These are phyloP conservation scores for Psilopogon haemacephalus DNA, from an alignment of 2,113 vertebrate species.

Conservation along the genomic window DNA sequence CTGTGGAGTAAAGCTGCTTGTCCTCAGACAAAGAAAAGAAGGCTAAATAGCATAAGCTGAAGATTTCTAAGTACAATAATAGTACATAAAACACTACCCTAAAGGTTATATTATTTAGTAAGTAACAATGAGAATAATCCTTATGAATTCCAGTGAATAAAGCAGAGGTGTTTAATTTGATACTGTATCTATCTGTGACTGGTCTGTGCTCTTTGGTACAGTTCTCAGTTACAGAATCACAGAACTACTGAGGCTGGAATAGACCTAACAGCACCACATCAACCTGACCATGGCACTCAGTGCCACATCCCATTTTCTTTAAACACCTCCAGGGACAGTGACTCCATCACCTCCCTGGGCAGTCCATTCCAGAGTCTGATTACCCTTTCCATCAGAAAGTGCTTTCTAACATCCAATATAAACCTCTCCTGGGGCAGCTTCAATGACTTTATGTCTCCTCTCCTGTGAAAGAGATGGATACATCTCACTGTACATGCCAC, in stretches of 20 bases:
- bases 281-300: no score
- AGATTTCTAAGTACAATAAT: neutral
- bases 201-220: neutral
- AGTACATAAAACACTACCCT: neutral
- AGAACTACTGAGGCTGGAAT: no score
- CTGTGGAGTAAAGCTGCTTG: neutral
- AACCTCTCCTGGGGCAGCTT: no score
- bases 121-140: neutral
- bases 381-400: no score
- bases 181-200: no score
- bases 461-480: neutral
- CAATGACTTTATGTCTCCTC: neutral
- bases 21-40: neutral
- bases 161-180: no score
- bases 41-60: neutral
- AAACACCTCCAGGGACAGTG: no score
- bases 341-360: no score
- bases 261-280: no score
- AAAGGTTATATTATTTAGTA: neutral
- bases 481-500: neutral
- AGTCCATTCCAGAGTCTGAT: no score
- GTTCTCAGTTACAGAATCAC: neutral
- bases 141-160: neutral
- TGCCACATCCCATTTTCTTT: no score
- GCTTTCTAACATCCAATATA: no score